phyloP scores from a whole-genome alignment of 2,113 vertebrate genomes.

The Hystrix brachyura region DNA sequence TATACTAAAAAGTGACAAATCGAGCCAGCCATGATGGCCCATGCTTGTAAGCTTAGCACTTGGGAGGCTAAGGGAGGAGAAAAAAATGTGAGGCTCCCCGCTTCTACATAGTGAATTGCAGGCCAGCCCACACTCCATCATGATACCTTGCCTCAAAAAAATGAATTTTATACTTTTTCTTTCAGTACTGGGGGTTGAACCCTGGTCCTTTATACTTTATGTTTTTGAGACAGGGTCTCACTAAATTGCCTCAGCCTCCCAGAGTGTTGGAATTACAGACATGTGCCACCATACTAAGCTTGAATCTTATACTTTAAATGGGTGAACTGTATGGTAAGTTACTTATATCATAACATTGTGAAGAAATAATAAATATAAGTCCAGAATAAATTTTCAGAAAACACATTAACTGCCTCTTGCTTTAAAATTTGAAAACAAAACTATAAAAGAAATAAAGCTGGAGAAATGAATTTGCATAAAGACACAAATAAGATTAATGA shows the following conservation, averaged over 20 bases:
- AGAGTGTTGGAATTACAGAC: not conserved
- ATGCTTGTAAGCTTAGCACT: not conserved
- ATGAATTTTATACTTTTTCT: not conserved
- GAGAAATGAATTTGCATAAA: slow-evolving; percentile 47
- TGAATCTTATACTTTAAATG: slow-evolving; percentile 4
- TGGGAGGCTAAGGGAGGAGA: not conserved
- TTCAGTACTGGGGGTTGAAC: not conserved
- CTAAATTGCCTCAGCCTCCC: not conserved
- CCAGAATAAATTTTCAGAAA: slow-evolving; percentile 59
- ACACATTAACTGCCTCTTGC: slow-evolving; percentile 25
- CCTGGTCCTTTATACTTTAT: not conserved
- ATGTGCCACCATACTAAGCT: not conserved
- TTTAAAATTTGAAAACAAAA: slow-evolving; percentile 59
- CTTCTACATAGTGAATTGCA: not conserved
- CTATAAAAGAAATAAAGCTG: slow-evolving; percentile 31
- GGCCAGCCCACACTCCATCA: not conserved
- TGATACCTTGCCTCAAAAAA: not conserved
- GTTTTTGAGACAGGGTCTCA: not conserved
- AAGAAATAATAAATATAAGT: slow-evolving; percentile 45
- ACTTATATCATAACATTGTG: slow-evolving; percentile 6
- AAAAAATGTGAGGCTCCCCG: not conserved
- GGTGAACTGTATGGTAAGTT: not conserved
- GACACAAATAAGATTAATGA: slow-evolving; percentile 44
- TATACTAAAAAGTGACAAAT: not conserved
- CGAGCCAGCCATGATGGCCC: not conserved